Percentiles rank a stretch among this genome's conserved stretches.
Conservation (phyloP, 1,140 invertebrate genomes). For the Thaumatotibia leucotreta region DNA sequence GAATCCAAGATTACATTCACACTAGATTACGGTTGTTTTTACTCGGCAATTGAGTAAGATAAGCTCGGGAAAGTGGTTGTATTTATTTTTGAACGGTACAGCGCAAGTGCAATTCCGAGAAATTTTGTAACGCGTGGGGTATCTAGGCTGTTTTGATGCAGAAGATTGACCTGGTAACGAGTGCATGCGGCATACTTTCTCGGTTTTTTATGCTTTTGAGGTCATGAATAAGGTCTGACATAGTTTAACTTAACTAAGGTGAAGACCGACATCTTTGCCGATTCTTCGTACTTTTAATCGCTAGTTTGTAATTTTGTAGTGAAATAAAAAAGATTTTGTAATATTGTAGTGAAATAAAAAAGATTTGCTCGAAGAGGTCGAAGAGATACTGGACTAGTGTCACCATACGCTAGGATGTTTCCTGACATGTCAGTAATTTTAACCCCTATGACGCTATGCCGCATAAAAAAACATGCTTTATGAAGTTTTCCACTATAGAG, state of each 20-base stretch:
- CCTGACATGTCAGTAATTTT: too few species aligned
- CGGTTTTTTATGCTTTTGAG: neutral
- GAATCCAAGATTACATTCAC: neutral
- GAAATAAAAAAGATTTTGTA: too few species aligned
- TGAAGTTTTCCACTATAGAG: too few species aligned
- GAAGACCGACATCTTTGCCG: neutral
- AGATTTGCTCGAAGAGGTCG: too few species aligned
- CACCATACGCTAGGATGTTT: too few species aligned
- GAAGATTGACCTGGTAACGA: neutral
- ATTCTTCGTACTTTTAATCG: neutral
- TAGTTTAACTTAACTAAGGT: neutral
- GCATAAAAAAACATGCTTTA: too few species aligned
- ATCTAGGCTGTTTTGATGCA: conserved; percentile 7
- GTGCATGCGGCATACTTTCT: neutral
- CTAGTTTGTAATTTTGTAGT: neutral
- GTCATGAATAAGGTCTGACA: neutral
- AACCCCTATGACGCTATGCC: too few species aligned
- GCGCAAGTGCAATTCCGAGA: conserved; percentile 5
- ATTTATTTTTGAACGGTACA: conserved; percentile 48
- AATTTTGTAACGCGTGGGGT: conserved; percentile 12
- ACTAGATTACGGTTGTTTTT: neutral
- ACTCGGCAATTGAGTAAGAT: neutral
- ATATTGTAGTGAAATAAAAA: too few species aligned
- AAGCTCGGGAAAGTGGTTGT: conserved; percentile 37
- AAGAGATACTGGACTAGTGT: too few species aligned